A percentile compares a stretch with the other conserved stretches of the same genome.
These are phyloP conservation scores for Acanthopleura granulata DNA, from an alignment of 2,888 invertebrate species.

Conservation along the genomic window DNA sequence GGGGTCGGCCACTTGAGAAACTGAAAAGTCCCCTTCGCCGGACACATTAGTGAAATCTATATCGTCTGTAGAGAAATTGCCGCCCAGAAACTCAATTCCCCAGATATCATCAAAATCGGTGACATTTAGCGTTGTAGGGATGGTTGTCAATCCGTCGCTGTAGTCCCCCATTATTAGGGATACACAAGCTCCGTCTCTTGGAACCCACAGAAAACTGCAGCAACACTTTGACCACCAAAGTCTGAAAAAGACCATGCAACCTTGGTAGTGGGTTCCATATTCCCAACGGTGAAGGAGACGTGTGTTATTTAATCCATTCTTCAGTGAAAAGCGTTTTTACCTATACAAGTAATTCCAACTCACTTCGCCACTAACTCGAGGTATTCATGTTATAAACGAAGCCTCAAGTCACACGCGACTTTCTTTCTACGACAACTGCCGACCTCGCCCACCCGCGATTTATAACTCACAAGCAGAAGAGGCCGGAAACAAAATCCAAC, in stretches of 20 bases:
- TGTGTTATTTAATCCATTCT: not conserved
- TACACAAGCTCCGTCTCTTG: not conserved
- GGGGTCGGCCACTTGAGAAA: not conserved
- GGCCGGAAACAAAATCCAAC: not conserved
- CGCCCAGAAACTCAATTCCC: slow-evolving; percentile 6
- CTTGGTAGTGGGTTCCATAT: not conserved
- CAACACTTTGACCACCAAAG: not conserved
- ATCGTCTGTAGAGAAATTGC: not conserved
- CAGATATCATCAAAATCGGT: slow-evolving; percentile 17
- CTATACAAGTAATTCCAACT: no score
- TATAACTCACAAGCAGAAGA: no score
- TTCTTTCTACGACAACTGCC: no score
- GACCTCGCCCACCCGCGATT: no score
- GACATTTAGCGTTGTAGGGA: not conserved
- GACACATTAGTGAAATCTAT: slow-evolving; percentile 3
- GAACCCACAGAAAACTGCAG: not conserved
- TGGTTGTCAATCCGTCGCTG: not conserved
- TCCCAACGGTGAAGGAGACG: not conserved
- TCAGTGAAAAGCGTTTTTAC: not conserved
- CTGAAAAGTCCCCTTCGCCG: not conserved
- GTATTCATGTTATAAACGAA: no score
- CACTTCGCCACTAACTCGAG: no score
- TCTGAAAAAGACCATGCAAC: not conserved
- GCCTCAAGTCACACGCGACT: no score
- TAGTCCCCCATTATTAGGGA: slow-evolving; percentile 1